Conservation (phyloP, 2,888 invertebrate genomes). For the Oasisia sp. region DNA sequence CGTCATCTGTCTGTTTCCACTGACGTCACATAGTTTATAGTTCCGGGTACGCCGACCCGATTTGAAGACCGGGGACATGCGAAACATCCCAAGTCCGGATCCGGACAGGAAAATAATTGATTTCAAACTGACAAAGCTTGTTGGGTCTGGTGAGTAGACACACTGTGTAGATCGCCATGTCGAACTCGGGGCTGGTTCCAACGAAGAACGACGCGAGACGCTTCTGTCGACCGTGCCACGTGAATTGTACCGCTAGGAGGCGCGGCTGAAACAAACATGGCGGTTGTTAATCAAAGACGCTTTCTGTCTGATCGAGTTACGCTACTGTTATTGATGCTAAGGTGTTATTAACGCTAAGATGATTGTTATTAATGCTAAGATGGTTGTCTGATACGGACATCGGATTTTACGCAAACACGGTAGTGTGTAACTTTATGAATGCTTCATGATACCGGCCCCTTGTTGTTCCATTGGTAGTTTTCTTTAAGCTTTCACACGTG, state of each 20-base stretch:
- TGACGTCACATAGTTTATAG: neutral
- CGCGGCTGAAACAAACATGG: slow-evolving; percentile 3
- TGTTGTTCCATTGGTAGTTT: too few relatives aligned
- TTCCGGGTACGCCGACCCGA: neutral
- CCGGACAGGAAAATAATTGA: neutral
- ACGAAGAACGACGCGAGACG: slow-evolving; percentile 44
- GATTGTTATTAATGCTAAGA: too few relatives aligned
- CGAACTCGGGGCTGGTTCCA: slow-evolving; percentile 82
- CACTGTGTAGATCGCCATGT: slow-evolving; percentile 88
- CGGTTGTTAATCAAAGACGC: neutral
- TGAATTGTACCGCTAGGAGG: slow-evolving; percentile 25
- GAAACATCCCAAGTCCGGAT: neutral
- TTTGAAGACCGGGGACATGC: neutral
- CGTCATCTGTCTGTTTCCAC: neutral
- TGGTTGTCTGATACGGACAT: too few relatives aligned
- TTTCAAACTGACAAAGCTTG: slow-evolving; percentile 52
- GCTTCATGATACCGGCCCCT: too few relatives aligned
- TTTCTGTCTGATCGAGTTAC: neutral
- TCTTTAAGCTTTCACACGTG: neutral
- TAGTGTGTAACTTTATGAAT: too few relatives aligned
- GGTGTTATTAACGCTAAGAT: too few relatives aligned
- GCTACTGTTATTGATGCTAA: neutral
- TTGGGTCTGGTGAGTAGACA: slow-evolving; percentile 84
- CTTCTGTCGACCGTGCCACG: slow-evolving; percentile 33
- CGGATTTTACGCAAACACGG: too few relatives aligned